Conservation (phyloP, 2,797 vertebrate genomes). For the Acanthornis magna region DNA sequence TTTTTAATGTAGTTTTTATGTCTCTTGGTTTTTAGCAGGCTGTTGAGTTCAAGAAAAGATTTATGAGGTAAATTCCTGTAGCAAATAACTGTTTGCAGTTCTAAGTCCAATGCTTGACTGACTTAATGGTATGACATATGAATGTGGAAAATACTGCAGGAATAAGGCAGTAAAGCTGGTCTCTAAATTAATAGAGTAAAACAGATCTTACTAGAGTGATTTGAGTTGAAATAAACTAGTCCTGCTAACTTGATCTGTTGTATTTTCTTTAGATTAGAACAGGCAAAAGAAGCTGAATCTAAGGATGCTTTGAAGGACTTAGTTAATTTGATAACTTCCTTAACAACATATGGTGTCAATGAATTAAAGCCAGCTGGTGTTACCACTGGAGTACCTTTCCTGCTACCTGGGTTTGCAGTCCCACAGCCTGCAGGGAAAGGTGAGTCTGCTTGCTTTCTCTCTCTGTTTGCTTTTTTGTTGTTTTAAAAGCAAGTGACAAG, state of each 20-base stretch:
- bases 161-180: not conserved
- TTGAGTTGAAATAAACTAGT: not conserved
- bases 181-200: not conserved
- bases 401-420: constrained; percentile 93
- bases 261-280: constrained; percentile 87
- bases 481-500: not conserved
- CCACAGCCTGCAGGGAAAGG: constrained; percentile 95
- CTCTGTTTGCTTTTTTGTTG: not conserved
- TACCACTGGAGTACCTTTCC: constrained; percentile 94
- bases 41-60: not conserved
- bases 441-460: constrained; percentile 48
- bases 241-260: not conserved
- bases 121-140: not conserved
- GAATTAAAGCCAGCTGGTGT: constrained; percentile 93
- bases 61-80: not conserved
- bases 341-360: constrained; percentile 91
- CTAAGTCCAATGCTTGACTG: not conserved
- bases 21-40: not conserved
- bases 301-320: constrained; percentile 96
- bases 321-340: constrained; percentile 93
- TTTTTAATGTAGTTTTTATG: not conserved
- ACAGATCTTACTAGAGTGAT: not conserved
- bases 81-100: not conserved
- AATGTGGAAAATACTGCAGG: not conserved
- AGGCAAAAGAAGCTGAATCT: constrained; percentile 94